Base-by-base conservation (phyloP, 2,888 invertebrate species). In the Thymelicus lineola region DNA sequence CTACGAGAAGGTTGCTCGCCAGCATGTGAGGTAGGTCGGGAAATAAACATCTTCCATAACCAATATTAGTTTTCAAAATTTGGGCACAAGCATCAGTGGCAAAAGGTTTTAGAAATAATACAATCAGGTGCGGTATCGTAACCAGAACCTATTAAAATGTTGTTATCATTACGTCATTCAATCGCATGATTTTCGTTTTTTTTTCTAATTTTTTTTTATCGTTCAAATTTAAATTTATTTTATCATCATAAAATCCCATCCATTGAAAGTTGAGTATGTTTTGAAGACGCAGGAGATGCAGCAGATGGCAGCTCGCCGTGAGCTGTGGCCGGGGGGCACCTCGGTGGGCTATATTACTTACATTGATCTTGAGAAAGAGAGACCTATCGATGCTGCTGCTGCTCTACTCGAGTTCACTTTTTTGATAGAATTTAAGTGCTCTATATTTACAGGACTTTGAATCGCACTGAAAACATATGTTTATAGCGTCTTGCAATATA, bases 291-390 rank as follows among this genome's bases (percentile, higher is more conserved):
- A n/a, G n/a, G n/a, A n/a, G n/a, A 55, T 68, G 36, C 61, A 35
- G 38, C 46, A 63, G 48, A 63, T 15, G 50, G 53, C 58, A 58
- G 62, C 55, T 28, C 3, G 28, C 3, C 5, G 28, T 3, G 28
- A 28, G 28, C 28, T 3, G 28, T 28, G 28, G 28, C 28, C 28
- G 5, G 28, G 28, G 53, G 42, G 61, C 67, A 45, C 68, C 67
- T 62, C 15, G n/a, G 48, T 69, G 63, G 55, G 58, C 69, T 69
- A 63, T 69, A 58, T 69, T 48, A 69, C 69, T 69, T 48, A 69
- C 69, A 69, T 62, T 63, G 69, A 69, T 69, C 69, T 69, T 48
- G 63, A 59, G 69, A 69, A 69, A 69, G 69, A 64, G 69, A 63
- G 63, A 63, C 69, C 58, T 69, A 63, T 63, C 69, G 63, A 64